Conservation (phyloP, 2,888 invertebrate genomes). For the Hydraecia micacea region DNA sequence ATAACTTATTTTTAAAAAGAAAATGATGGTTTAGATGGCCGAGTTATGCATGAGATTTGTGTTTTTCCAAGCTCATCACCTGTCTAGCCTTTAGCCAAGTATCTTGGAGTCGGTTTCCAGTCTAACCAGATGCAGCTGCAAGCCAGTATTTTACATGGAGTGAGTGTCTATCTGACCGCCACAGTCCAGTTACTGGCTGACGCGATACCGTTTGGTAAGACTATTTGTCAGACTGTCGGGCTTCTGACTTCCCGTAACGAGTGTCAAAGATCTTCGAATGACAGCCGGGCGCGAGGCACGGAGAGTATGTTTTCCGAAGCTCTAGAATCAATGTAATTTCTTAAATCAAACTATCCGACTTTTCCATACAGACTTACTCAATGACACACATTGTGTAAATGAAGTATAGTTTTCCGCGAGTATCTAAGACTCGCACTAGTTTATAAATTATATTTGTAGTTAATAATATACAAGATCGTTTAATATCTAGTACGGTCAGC, state of each 20-base stretch:
- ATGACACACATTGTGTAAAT: background rate
- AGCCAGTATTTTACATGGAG: background rate
- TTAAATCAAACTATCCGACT: background rate
- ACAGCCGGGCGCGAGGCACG: background rate
- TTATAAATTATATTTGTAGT: constrained; percentile 9
- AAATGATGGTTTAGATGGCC: background rate
- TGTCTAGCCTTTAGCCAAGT: background rate
- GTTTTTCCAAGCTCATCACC: background rate
- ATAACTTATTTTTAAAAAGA: background rate
- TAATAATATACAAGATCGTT: constrained; percentile 23
- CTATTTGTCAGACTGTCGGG: background rate
- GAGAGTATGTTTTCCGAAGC: background rate
- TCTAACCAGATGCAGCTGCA: background rate
- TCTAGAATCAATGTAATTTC: background rate
- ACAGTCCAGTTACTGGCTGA: background rate
- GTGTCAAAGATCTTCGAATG: background rate
- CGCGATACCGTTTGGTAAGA: background rate
- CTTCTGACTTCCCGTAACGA: background rate
- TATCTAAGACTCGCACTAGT: background rate
- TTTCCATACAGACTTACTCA: background rate
- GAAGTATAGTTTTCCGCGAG: background rate
- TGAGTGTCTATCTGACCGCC: background rate
- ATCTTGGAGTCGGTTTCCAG: background rate
- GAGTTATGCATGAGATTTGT: background rate
- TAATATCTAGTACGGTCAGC: background rate